Percentiles rank a stretch among this genome's conserved stretches.
These are phyloP conservation scores for Trachelus stipa DNA, from an alignment of 2,888 invertebrate genomes.

Conservation along the genomic window DNA sequence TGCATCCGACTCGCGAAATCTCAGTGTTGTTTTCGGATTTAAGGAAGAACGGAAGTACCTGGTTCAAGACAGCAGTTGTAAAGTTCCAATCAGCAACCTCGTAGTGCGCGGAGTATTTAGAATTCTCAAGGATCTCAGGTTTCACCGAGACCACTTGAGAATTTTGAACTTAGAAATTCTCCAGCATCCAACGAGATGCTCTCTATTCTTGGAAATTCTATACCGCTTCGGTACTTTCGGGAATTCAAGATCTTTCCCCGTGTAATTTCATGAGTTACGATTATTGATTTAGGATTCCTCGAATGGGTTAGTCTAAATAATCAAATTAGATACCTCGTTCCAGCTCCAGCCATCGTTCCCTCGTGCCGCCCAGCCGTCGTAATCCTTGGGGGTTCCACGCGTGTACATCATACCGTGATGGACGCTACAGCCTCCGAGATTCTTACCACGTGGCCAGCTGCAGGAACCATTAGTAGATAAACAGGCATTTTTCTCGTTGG, in stretches of 20 bases:
- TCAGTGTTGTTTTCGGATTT: slow-evolving; percentile 77
- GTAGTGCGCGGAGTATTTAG: too few relatives aligned
- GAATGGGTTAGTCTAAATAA: not conserved
- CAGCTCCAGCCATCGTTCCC: slow-evolving; percentile 85
- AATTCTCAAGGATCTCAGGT: too few relatives aligned
- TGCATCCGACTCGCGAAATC: slow-evolving; percentile 71
- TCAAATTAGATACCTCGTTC: slow-evolving; percentile 68
- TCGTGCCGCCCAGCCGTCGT: slow-evolving; percentile 79
- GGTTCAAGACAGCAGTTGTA: not conserved
- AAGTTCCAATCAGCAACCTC: too few relatives aligned
- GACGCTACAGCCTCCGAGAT: slow-evolving; percentile 77
- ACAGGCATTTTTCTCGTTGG: slow-evolving; percentile 74
- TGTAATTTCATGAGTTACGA: too few relatives aligned
- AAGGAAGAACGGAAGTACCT: slow-evolving; percentile 79
- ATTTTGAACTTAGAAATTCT: too few relatives aligned
- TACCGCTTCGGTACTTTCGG: too few relatives aligned
- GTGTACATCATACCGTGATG: slow-evolving; percentile 89
- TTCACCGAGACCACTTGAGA: too few relatives aligned
- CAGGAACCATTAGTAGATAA: slow-evolving; percentile 68
- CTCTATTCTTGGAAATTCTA: too few relatives aligned
- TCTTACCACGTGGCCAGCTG: slow-evolving; percentile 79
- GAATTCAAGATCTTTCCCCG: too few relatives aligned
- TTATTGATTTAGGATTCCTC: too few relatives aligned
- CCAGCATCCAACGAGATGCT: too few relatives aligned
- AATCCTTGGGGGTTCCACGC: slow-evolving; percentile 80